Evolutionary conservation across 2,888 invertebrate species (phyloP).

Genomic region (Athalia cordata): DNA sequence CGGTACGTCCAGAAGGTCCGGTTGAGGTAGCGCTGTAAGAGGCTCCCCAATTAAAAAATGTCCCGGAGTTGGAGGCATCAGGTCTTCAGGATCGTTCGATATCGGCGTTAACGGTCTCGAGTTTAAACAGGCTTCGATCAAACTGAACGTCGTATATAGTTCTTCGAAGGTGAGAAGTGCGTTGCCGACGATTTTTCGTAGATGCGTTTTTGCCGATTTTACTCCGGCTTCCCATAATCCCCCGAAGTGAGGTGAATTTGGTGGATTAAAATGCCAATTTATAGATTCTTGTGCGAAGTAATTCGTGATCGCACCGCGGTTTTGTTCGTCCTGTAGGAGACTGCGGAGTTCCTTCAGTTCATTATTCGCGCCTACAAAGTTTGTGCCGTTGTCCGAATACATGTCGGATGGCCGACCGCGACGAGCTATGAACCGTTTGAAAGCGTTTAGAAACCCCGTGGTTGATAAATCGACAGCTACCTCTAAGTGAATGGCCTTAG

Average conservation of each 20-base stretch:
- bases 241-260: constrained; percentile 22
- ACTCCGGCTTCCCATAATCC: constrained; percentile 31
- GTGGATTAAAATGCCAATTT: constrained; percentile 33
- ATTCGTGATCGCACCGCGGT: neutral
- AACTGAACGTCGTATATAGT: constrained; percentile 4
- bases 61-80: constrained; percentile 57
- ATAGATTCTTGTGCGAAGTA: neutral
- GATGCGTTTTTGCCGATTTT: constrained; percentile 17
- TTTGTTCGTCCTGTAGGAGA: neutral
- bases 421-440: constrained; percentile 19
- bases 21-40: constrained; percentile 55
- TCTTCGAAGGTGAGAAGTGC: constrained; percentile 28
- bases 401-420: constrained; percentile 4
- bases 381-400: constrained; percentile 22
- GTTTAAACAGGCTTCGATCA: constrained; percentile 15
- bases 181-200: constrained; percentile 19
- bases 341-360: constrained; percentile 32
- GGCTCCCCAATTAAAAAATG: constrained; percentile 61
- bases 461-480: constrained; percentile 1
- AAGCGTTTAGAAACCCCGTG: neutral
- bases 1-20: constrained; percentile 48
- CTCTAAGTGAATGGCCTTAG: constrained; percentile 24
- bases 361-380: constrained; percentile 20
- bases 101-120: constrained; percentile 37
- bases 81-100: constrained; percentile 54